These are phyloP conservation scores for Aurelia aurita complex sp. Pacific DNA, from an alignment of 30 jellyfish, hydroid and myxozoan species.

Conservation along the genomic window DNA sequence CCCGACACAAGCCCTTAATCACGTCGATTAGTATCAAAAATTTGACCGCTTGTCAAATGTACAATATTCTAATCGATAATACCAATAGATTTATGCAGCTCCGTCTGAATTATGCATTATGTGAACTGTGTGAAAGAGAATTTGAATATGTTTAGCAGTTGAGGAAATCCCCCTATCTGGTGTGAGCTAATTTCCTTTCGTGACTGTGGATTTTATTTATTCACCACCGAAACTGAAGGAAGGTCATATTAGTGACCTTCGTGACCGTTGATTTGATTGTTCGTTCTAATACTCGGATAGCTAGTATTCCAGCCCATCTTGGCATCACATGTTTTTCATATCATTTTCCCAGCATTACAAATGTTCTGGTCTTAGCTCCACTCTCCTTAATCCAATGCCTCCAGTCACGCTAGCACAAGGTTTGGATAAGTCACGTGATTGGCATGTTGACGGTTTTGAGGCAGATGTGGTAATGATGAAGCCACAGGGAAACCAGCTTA, in stretches of 20 bases:
- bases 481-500: too few species aligned
- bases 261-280: slow-evolving; percentile 44
- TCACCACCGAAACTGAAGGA: slow-evolving; percentile 26
- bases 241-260: slow-evolving; percentile 67
- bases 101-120: not conserved
- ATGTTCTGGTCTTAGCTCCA: not conserved
- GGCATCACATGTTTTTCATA: slow-evolving; percentile 52
- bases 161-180: slow-evolving; percentile 43
- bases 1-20: too few species aligned
- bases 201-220: slow-evolving; percentile 25
- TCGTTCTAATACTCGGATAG: slow-evolving; percentile 26
- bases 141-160: not conserved
- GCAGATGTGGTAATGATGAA: not conserved
- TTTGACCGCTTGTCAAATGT: too few species aligned
- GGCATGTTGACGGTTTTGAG: too few species aligned
- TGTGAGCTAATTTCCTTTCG: slow-evolving; percentile 64
- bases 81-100: not conserved
- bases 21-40: too few species aligned
- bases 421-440: not conserved
- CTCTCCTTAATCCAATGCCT: not conserved
- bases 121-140: not conserved
- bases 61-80: too few species aligned
- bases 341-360: slow-evolving; percentile 13
- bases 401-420: not conserved
- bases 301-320: slow-evolving; percentile 61